Base-by-base conservation (phyloP, 2,113 vertebrate genomes). In the Corythornis vintsioides region DNA sequence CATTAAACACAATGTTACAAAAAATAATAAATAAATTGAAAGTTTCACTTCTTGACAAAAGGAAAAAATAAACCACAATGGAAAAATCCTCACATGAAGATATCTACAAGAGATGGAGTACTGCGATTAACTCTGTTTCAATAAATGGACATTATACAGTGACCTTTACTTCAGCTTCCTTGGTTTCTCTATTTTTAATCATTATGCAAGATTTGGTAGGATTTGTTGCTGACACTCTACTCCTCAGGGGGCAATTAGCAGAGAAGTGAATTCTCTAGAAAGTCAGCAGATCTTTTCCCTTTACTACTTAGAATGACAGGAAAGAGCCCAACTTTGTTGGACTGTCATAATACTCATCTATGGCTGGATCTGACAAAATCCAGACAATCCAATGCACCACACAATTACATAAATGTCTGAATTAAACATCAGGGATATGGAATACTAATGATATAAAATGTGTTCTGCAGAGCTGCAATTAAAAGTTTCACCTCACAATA, bases 151-250 rank as follows among this genome's bases (percentile, higher is more conserved):
- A 98, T 98, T 98, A 98, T 98, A 94, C 96, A 50, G 88, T 98
- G 98, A 99, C 98, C 98, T 99, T 99, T 99, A 96, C 95, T 94
- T 96, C 93, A 97, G 97, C 94, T 97, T 97, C 96, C 96, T 97
- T 93, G 95, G 95, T 98, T 98, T 98, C 97, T 98, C 98, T 97
- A 98, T 98, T 98, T 98, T 98, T 98, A 98, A 98, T 99, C 98
- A 98, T 99, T 99, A 98, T 98, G 97, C 97, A 97, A 97, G 97
- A 97, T 96, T 94, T 96, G 74, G 95, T 98, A 96, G 96, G 94
- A 97, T 98, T 98, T 92, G 87, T 83, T 96, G 78, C 96, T 97
- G 98, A 97, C 98, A 98, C 92, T 97, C 96, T 86, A 86, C 91
- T 98, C 98, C 98, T 98, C 91, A 29, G 98, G 98, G 98, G 96